Percentiles rank a stretch among this genome's conserved stretches.
Conservation (phyloP, 2,888 invertebrate species). For the Agrilus mali region DNA sequence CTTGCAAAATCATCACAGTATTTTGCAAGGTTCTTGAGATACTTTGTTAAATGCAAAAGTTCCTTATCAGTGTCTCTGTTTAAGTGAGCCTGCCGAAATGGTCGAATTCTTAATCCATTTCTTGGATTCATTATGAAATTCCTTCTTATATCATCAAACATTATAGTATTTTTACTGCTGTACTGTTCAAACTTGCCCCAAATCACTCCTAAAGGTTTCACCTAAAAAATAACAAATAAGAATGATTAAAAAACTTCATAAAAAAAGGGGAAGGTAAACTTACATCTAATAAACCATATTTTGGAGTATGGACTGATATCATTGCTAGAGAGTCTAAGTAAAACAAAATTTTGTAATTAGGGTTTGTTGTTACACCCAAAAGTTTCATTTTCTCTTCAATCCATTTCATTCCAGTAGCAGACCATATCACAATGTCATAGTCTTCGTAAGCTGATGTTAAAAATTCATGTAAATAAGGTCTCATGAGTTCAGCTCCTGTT, state of each 20-base stretch:
- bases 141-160: constrained; percentile 92
- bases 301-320: constrained; percentile 86
- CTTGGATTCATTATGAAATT: constrained; percentile 98
- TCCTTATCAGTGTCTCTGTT: constrained; percentile 78
- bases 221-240: constrained; percentile 36
- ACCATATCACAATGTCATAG: constrained; percentile 97
- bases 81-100: constrained; percentile 82
- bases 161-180: constrained; percentile 83
- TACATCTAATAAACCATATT: constrained; percentile 86
- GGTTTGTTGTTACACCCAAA: constrained; percentile 71
- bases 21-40: constrained; percentile 71
- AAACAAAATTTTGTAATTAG: constrained; percentile 83
- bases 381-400: constrained; percentile 94
- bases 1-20: constrained; percentile 69
- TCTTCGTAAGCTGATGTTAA: constrained; percentile 73
- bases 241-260: background rate
- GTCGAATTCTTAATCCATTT: constrained; percentile 79
- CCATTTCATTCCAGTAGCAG: constrained; percentile 97
- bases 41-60: constrained; percentile 63
- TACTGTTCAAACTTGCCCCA: constrained; percentile 93
- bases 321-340: constrained; percentile 86
- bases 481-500: constrained; percentile 74
- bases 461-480: constrained; percentile 92
- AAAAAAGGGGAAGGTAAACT: constrained; percentile 21
- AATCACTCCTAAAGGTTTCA: constrained; percentile 90